phyloP scores from a whole-genome alignment of 1,140 invertebrate species.

The Luehdorfia chinensis region DNA sequence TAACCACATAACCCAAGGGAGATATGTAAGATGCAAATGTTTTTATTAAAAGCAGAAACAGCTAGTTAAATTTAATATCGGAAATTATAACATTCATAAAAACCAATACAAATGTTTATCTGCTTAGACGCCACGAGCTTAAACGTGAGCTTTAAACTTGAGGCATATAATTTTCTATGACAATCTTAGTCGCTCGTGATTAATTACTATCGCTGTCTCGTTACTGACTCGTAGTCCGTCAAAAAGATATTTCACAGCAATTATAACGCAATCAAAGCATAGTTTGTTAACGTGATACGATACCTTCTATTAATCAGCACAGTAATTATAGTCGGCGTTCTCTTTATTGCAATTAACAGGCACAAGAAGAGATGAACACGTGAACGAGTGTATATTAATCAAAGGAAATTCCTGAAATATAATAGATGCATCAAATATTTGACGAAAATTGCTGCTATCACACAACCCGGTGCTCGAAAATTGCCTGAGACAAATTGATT shows the following conservation, averaged over 20 bases:
- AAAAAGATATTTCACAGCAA: conserved; percentile 42
- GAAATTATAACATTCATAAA: no score
- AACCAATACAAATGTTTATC: no score
- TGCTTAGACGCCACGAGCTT: conserved; percentile 14
- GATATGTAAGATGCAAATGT: no score
- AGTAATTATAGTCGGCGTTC: conserved; percentile 38
- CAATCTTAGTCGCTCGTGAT: conserved; percentile 13
- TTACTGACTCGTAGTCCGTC: conserved; percentile 29
- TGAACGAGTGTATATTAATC: conserved; percentile 1
- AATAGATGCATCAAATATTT: conserved; percentile 1
- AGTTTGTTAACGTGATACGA: conserved; percentile 35
- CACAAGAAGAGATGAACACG: conserved; percentile 7
- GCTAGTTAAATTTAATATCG: no score
- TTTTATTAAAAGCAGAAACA: no score
- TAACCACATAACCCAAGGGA: no score
- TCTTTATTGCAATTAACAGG: conserved; percentile 21
- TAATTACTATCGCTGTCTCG: conserved; percentile 19
- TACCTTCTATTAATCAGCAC: conserved; percentile 46
- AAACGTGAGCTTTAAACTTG: not conserved
- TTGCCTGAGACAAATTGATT: no score
- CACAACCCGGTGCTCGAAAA: no score
- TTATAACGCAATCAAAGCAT: conserved; percentile 61
- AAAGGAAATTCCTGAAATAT: conserved; percentile 1
- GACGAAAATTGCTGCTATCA: no score
- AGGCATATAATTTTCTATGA: conserved; percentile 12